Evolutionary conservation across 2,888 invertebrate genomes (phyloP), one percentile per base, ranked within the genome.

Genomic region (Drosophila subsilvestris): DNA sequence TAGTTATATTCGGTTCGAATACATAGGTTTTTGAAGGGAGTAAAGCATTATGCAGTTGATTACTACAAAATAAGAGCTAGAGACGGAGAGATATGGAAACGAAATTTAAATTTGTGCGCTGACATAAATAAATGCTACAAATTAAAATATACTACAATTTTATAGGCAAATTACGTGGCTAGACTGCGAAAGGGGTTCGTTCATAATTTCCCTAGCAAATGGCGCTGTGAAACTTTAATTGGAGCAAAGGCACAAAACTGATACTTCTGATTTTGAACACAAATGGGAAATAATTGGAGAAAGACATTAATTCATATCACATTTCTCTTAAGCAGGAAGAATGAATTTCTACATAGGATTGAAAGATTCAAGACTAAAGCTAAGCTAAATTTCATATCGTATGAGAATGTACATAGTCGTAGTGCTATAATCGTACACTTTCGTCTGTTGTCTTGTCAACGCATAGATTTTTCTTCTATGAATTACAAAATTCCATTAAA

Each of bases 151-250:
- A 54, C 63, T 66, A 63, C 53, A 72, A 67, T 67, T 77, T 76
- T 75, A 78, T 78, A 58, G 75, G 37, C 44, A 70, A 78, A 78
- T 63, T 70, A 75, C 78, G 78, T 77, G 77, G 54, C 63, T 18
- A 53, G 51, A 63, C 72, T 58, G 59, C 22, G 42, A 56, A 75
- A 78, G 72, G 43, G 54, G 9, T 27, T 20, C 42, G 55, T 63
- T 72, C 66, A 76, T 72, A 73, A 48, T 61, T 51, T 54, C 32
- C 18, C 14, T 37, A 43, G 51, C 49, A 56, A 60, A 61, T 54
- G 32, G 50, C 50, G 62, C 20, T 42, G 50, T 44, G 57, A 57
- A 71, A 71, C 67, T 65, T 74, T 65, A 71, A 71, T 71, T 74
- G 50, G 66, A 74, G 53, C 63, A 27, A 17, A 37, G n/a, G n/a